Conservation (phyloP, 2,888 invertebrate genomes). For the Chloroclystis v-ata region DNA sequence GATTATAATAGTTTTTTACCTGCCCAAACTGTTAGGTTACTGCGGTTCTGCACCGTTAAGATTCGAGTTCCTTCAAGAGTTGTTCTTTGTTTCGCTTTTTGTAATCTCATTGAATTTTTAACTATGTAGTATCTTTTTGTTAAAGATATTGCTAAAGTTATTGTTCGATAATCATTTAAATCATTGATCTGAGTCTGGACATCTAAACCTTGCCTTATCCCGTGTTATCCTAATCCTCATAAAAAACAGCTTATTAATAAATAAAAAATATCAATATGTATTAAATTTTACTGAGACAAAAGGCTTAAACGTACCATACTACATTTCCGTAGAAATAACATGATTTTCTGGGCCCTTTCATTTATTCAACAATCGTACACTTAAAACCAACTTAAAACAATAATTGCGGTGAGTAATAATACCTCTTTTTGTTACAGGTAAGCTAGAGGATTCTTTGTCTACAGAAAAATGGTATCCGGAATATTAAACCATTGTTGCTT, state of each 20-base stretch:
- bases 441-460: conserved; percentile 34
- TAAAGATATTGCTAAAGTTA: not conserved
- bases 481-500: not conserved
- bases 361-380: conserved; percentile 31
- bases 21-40: conserved; percentile 14
- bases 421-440: conserved; percentile 64
- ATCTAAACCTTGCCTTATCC: not conserved
- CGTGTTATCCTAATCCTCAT: not conserved
- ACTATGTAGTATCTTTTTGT: not conserved
- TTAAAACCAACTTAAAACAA: conserved; percentile 33
- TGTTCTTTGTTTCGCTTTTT: conserved; percentile 1
- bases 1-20: conserved; percentile 7
- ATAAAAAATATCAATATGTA: too few species aligned
- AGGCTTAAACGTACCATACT: too few species aligned
- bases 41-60: conserved; percentile 13
- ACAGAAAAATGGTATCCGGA: not conserved
- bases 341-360: conserved; percentile 1
- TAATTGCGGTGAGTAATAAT: conserved; percentile 39
- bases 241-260: too few species aligned
- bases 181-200: not conserved
- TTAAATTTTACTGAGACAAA: too few species aligned
- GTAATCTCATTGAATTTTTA: conserved; percentile 3
- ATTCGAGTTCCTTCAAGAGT: not conserved
- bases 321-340: not conserved
- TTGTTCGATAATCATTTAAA: conserved; percentile 5